A percentile compares a stretch with the other conserved stretches of the same genome.
phyloP scores from a whole-genome alignment of 2,888 invertebrate genomes.

The Drosophila ustulata region DNA sequence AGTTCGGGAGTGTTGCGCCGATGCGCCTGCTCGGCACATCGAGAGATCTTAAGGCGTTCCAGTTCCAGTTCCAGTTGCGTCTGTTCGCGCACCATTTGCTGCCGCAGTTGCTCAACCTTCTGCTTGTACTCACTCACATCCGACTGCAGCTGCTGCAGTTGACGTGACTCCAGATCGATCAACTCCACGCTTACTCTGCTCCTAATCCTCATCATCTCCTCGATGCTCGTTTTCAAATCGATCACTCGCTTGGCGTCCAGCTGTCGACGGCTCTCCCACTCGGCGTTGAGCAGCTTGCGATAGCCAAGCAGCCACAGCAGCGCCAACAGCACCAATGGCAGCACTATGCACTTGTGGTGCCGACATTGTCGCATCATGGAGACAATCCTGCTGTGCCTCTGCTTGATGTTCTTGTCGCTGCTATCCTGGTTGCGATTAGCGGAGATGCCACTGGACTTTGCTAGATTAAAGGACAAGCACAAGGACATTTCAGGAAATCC shows the following conservation, averaged over 20 bases:
- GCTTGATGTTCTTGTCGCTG: constrained; percentile 34
- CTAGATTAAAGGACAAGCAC: constrained; percentile 59
- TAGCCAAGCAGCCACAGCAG: constrained; percentile 92
- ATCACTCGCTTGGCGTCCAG: constrained; percentile 91
- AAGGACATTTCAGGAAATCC: constrained; percentile 54
- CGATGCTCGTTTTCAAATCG: constrained; percentile 93
- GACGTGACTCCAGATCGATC: constrained; percentile 93
- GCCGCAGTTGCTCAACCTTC: constrained; percentile 93
- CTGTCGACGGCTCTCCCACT: constrained; percentile 88
- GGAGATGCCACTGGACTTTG: constrained; percentile 35
- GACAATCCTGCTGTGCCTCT: constrained; percentile 33
- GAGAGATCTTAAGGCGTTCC: constrained; percentile 93
- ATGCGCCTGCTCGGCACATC: constrained; percentile 93
- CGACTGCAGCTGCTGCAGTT: constrained; percentile 90
- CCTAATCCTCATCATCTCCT: constrained; percentile 95
- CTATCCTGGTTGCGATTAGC: constrained; percentile 58
- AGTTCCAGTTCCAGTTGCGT: constrained; percentile 89
- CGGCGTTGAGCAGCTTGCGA: constrained; percentile 92
- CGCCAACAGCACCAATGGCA: constrained; percentile 90
- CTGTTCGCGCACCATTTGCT: constrained; percentile 61
- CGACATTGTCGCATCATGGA: constrained; percentile 89
- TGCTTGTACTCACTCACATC: constrained; percentile 93
- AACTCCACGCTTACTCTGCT: constrained; percentile 96
- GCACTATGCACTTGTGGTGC: constrained; percentile 90
- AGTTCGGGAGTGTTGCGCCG: constrained; percentile 96